These are phyloP conservation scores for Brachionus calyciflorus DNA, from an alignment of 1,140 invertebrate species.

Conservation along the genomic window DNA sequence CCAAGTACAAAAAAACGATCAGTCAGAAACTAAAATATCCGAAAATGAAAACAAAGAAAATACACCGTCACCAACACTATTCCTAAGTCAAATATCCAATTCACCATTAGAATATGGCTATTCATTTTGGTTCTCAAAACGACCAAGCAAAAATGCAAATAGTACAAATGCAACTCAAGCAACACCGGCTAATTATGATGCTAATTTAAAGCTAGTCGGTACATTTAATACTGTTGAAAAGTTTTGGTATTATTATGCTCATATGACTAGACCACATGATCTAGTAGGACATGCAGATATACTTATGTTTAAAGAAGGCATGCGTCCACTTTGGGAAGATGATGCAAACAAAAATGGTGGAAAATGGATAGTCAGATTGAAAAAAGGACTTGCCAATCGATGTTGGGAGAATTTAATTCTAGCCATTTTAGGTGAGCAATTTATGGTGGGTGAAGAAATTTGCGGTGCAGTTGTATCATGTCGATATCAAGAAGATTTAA, in stretches of 20 bases:
- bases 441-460: constrained; percentile 96
- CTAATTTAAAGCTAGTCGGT: constrained; percentile 41
- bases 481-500: constrained; percentile 91
- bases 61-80: background rate
- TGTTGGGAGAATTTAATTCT: constrained; percentile 98
- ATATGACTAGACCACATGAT: constrained; percentile 60
- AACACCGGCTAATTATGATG: constrained; percentile 38
- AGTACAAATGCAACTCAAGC: background rate
- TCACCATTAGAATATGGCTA: constrained; percentile 23
- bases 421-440: constrained; percentile 89
- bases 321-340: constrained; percentile 99
- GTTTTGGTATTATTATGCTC: constrained; percentile 45
- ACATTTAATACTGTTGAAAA: constrained; percentile 47
- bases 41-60: background rate
- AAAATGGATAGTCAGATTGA: constrained; percentile 90
- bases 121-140: constrained; percentile 46
- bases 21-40: background rate
- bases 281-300: constrained; percentile 86
- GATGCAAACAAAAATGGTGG: constrained; percentile 88
- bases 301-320: constrained; percentile 95
- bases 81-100: constrained; percentile 17
- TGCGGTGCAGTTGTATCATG: constrained; percentile 95
- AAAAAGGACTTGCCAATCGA: constrained; percentile 87
- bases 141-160: constrained; percentile 21
- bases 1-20: background rate